Conservation (phyloP, 2,113 vertebrate species). For the Eulemur rufifrons region DNA sequence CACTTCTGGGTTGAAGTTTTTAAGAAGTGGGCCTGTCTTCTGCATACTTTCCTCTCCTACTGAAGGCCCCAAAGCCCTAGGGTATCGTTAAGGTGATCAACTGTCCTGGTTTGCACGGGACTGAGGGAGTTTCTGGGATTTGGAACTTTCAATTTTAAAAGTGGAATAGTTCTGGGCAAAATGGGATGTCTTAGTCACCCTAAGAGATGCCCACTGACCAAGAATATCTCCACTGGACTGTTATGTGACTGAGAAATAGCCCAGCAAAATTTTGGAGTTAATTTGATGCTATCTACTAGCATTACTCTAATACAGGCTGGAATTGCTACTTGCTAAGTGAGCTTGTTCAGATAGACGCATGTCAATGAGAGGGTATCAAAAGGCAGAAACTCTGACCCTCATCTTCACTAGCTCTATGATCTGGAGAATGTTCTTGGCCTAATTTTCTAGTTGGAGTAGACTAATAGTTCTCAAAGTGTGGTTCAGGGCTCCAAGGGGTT, state of each 20-base stretch:
- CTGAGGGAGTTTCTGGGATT: neutral
- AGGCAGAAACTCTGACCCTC: neutral
- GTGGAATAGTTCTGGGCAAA: neutral
- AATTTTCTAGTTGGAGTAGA: neutral
- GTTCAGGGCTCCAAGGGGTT: neutral
- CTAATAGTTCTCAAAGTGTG: neutral
- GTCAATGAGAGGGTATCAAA: neutral
- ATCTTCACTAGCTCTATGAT: neutral
- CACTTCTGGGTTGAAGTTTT: neutral
- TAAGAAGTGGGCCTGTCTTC: neutral
- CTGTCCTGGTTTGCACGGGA: neutral
- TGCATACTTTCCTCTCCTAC: neutral
- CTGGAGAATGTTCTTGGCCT: neutral
- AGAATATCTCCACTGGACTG: neutral
- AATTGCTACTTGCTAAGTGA: neutral
- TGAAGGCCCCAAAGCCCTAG: neutral
- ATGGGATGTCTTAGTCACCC: neutral
- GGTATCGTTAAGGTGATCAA: neutral
- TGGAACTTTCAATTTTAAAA: neutral
- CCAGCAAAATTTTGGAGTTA: neutral
- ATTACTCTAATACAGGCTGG: neutral
- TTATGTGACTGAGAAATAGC: neutral
- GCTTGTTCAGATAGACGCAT: neutral
- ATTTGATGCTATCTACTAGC: neutral
- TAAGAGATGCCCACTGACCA: neutral